These are phyloP conservation scores for Eubucco bourcierii DNA, from an alignment of 2,113 vertebrate genomes.

Conservation along the genomic window DNA sequence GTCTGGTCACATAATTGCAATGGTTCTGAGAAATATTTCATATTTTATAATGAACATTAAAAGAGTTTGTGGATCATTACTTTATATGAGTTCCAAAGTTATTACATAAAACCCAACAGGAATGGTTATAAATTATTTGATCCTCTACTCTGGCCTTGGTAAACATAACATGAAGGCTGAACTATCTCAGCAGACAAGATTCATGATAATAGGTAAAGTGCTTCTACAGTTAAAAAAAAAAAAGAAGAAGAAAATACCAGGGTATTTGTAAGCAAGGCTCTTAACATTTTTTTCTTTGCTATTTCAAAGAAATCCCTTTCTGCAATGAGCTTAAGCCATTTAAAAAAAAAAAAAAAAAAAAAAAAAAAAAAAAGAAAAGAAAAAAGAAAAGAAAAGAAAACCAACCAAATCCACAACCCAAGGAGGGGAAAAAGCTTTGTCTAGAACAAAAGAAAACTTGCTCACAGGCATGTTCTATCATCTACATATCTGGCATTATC, in stretches of 20 bases:
- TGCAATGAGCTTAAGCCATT: conserved; percentile 40
- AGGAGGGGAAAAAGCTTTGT: background rate
- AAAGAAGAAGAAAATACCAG: conserved; percentile 9
- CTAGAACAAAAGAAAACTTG: conserved; percentile 57
- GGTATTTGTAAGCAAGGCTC: conserved; percentile 38
- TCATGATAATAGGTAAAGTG: conserved; percentile 65
- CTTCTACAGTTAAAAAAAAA: conserved; percentile 20
- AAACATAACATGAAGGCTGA: conserved; percentile 79
- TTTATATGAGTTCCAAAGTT: conserved; percentile 89
- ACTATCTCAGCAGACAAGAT: conserved; percentile 66
- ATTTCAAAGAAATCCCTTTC: conserved; percentile 55
- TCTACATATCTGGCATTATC: conserved; percentile 1
- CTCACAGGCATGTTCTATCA: background rate
- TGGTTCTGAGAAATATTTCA: conserved; percentile 86
- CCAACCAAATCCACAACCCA: too few species aligned
- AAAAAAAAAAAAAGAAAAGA: too few species aligned
- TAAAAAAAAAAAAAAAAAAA: background rate
- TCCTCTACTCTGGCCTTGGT: conserved; percentile 80
- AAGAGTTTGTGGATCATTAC: conserved; percentile 90
- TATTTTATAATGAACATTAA: conserved; percentile 91
- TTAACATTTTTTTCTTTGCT: conserved; percentile 51
- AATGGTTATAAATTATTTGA: conserved; percentile 83
- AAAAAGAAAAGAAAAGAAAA: background rate
- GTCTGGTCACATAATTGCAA: conserved; percentile 87
- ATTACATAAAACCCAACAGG: conserved; percentile 87